Conservation (phyloP, 2,888 invertebrate species). For the Ligdia adustata region DNA sequence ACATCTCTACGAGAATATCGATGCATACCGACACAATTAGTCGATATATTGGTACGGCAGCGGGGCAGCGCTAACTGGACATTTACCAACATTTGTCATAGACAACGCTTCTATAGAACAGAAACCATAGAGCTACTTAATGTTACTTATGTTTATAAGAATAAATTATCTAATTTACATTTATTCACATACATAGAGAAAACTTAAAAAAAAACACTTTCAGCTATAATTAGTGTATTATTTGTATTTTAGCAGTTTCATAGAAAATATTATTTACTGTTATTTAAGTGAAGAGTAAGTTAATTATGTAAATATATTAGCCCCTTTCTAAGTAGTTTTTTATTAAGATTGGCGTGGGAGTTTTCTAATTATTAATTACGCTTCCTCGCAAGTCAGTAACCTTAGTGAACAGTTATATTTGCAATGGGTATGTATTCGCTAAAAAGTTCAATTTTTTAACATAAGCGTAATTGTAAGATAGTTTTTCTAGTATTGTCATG, state of each 20-base stretch:
- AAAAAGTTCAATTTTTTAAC: not conserved
- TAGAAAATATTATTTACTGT: too few species aligned
- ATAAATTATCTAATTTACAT: too few species aligned
- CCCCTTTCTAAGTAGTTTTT: too few species aligned
- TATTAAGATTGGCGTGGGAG: conserved; percentile 17
- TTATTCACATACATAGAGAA: too few species aligned
- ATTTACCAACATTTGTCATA: conserved; percentile 74
- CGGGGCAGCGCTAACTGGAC: conserved; percentile 63
- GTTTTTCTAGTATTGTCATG: not conserved
- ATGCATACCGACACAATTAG: conserved; percentile 72
- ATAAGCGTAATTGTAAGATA: not conserved
- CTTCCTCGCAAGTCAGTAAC: conserved; percentile 15
- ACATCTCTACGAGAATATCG: too few species aligned
- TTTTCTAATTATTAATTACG: conserved; percentile 11
- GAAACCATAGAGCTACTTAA: conserved; percentile 40
- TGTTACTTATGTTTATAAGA: too few species aligned
- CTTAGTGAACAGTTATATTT: conserved; percentile 13
- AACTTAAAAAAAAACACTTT: too few species aligned
- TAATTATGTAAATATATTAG: too few species aligned
- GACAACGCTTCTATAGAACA: conserved; percentile 36
- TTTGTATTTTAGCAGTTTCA: too few species aligned
- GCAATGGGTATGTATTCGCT: conserved; percentile 1
- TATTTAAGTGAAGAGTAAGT: too few species aligned
- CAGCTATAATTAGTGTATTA: too few species aligned
- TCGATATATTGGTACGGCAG: conserved; percentile 61